A percentile compares a stretch with the other conserved stretches of the same genome.
Evolutionary conservation across 2,113 vertebrate genomes (phyloP).

Genomic region (Cyprinus carpio): DNA sequence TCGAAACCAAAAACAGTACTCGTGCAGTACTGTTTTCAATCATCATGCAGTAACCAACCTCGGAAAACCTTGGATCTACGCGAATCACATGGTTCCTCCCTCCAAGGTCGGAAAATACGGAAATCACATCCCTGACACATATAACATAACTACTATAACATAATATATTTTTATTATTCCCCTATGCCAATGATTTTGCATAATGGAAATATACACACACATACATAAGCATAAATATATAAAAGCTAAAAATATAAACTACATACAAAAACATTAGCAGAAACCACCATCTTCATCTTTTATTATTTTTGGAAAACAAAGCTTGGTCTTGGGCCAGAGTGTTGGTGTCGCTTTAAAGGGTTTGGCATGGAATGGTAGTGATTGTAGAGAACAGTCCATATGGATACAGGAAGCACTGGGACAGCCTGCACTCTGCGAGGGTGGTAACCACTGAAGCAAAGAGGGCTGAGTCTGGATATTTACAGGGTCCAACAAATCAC

Average conservation of each 20-base stretch:
- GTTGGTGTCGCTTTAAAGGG: neutral
- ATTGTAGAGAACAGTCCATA: slow-evolving; percentile 47
- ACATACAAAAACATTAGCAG: neutral
- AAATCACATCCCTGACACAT: too few relatives aligned
- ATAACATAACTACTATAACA: too few relatives aligned
- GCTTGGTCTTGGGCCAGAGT: neutral
- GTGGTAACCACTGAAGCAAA: slow-evolving; percentile 41
- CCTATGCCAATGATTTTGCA: neutral
- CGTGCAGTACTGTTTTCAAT: too few relatives aligned
- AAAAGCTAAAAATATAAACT: neutral
- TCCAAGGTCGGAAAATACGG: too few relatives aligned
- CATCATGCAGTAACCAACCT: too few relatives aligned
- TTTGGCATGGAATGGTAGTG: slow-evolving; percentile 33
- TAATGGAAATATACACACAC: neutral
- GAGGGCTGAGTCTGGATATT: slow-evolving; percentile 26
- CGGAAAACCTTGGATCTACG: too few relatives aligned
- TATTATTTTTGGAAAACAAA: slow-evolving; percentile 19
- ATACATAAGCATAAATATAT: neutral
- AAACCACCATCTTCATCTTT: neutral
- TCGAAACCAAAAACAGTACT: too few relatives aligned
- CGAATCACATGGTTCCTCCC: too few relatives aligned
- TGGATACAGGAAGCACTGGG: slow-evolving; percentile 55
- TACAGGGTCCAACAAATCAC: slow-evolving; percentile 32
- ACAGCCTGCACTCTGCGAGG: slow-evolving; percentile 40
- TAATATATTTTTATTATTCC: neutral